Percentiles rank a stretch among this genome's conserved stretches.
Conservation (phyloP, 2,797 vertebrate species). For the Meriones psammophilus region DNA sequence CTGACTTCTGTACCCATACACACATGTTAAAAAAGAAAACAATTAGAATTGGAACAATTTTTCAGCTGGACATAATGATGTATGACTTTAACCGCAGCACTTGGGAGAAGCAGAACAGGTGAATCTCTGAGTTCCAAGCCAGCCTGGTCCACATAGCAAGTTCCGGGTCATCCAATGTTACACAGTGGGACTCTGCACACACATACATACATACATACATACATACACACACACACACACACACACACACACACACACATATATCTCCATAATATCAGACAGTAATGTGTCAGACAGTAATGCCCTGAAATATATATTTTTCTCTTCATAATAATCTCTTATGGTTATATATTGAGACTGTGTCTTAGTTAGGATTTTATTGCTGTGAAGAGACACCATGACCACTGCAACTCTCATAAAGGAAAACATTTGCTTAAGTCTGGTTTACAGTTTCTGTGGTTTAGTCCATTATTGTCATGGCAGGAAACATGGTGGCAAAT, state of each 20-base stretch:
- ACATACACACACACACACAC: too few relatives aligned
- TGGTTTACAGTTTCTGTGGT: too few relatives aligned
- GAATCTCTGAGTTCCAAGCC: neutral
- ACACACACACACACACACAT: too few relatives aligned
- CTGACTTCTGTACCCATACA: neutral
- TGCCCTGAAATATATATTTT: neutral
- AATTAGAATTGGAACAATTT: neutral
- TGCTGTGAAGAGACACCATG: too few relatives aligned
- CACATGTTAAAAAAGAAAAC: neutral
- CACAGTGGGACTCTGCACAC: neutral
- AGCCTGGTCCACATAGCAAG: neutral
- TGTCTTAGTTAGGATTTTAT: too few relatives aligned
- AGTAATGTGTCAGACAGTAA: neutral
- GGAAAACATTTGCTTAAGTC: too few relatives aligned
- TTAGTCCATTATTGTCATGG: too few relatives aligned
- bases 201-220: too few relatives aligned
- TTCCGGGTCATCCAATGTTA: neutral
- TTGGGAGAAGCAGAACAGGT: neutral
- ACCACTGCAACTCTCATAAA: too few relatives aligned
- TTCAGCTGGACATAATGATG: neutral
- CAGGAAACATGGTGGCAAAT: too few relatives aligned
- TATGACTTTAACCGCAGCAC: neutral
- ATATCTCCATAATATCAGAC: neutral
- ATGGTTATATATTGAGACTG: slow-evolving; percentile 15
- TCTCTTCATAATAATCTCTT: neutral